Evolutionary conservation across 2,113 vertebrate species (phyloP), one percentile per base, ranked within the genome.

Genomic region (Epinephelus moara): DNA sequence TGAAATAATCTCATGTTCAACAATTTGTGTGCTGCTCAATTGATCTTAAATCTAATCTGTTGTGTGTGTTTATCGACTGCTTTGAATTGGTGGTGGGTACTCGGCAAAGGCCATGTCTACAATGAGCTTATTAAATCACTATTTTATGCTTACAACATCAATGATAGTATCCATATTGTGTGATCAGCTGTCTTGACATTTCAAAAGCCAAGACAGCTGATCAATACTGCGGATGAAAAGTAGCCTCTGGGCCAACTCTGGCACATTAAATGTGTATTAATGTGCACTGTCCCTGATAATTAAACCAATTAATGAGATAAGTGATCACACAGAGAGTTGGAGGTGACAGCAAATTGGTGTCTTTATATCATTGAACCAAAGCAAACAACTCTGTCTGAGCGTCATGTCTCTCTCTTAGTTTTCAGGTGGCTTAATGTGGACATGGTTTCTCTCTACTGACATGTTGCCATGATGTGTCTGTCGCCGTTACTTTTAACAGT

Each of bases 31-130:
- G 37, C 11, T 60, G 19, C 33, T 21, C 21, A 7, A 1, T 23
- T 55, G 61, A 82, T 69, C 45, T 50, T 61, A 55, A 63, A 76
- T 49, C 19, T 13, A 61, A 21, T 1, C 80, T 66, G 88, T 81
- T 88, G 77, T 23, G 7, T 80, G 27, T 81, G 2, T 52, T 40
- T 30, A 71, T 73, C 60, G 2, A 47, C 13, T 42, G 15, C 30
- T 50, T 74, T 30, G 1, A 69, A 47, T 15, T 42, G 63, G 50
- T 74, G 71, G 66, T 84, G 72, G 71, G 68, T 59, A 3, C 33
- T 72, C 0, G 0, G 27, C 33, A 50, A 2, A 63, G 8, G 13
- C 64, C 70, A 57, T 69, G 78, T 82, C 52, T 23, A 64, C 70
- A 30, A 4, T 49, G 4, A 42, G 40, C 56, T 73, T 4, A 59